A percentile compares a stretch with the other conserved stretches of the same genome.
Conservation (phyloP, 2,113 vertebrate genomes). For the Dryoscopus gambensis region DNA sequence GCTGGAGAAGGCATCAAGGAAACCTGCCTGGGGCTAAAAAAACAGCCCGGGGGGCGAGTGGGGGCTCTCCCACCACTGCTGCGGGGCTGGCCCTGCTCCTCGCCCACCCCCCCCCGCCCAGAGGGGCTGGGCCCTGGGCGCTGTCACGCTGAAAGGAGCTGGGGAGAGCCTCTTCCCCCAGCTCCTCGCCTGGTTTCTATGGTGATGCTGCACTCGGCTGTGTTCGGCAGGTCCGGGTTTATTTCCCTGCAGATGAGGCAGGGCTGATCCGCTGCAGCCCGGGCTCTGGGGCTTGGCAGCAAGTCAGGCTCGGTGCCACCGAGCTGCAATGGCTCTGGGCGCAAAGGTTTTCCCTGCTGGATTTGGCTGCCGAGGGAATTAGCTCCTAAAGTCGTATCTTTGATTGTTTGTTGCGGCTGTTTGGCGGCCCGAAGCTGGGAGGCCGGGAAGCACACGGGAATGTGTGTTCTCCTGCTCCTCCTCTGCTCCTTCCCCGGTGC, state of each 20-base stretch:
- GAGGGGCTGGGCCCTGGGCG: background rate
- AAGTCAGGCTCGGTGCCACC: background rate
- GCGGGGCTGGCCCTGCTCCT: background rate
- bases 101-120: background rate
- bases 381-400: background rate
- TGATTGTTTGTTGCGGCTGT: background rate
- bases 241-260: conserved; percentile 64
- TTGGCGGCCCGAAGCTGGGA: background rate
- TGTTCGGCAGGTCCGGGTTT: conserved; percentile 59
- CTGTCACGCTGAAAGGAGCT: conserved; percentile 56
- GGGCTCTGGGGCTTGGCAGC: background rate
- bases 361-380: background rate
- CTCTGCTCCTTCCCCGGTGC: background rate
- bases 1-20: too few species aligned
- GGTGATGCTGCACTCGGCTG: conserved; percentile 66
- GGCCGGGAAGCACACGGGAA: background rate
- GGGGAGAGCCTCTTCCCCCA: conserved; percentile 41
- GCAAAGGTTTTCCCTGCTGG: background rate
- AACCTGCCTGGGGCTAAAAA: background rate
- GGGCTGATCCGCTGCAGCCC: background rate
- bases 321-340: background rate
- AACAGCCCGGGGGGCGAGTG: background rate
- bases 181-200: conserved; percentile 76
- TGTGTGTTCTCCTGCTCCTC: background rate
- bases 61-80: background rate